These are phyloP conservation scores for Parazoanthus swiftii DNA, from an alignment of 92 coral and sea anemone genomes.

Conservation along the genomic window DNA sequence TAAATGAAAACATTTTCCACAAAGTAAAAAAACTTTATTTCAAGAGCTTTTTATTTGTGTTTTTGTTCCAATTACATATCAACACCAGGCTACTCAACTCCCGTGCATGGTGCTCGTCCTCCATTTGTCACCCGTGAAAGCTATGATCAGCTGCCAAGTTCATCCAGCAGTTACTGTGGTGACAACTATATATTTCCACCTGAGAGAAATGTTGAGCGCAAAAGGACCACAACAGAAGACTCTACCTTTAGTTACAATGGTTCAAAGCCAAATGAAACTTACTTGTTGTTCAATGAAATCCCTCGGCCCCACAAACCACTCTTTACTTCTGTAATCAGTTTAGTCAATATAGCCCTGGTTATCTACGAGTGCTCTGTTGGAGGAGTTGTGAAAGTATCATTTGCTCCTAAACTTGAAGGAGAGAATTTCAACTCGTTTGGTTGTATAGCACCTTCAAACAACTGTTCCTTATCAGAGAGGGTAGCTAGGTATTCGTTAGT, in stretches of 20 bases:
- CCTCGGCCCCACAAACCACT: conserved; percentile 54
- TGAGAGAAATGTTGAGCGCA: conserved; percentile 32
- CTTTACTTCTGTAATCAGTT: conserved; percentile 58
- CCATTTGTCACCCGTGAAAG: conserved; percentile 43
- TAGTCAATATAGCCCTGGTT: conserved; percentile 54
- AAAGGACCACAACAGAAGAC: conserved; percentile 42
- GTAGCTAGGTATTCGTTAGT: conserved; percentile 47
- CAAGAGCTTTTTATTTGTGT: too few species aligned
- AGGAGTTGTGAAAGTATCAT: conserved; percentile 58
- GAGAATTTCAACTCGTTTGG: conserved; percentile 55
- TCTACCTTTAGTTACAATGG: conserved; percentile 13
- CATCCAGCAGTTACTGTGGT: conserved; percentile 64
- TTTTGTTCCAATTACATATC: neutral
- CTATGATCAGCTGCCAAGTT: conserved; percentile 63
- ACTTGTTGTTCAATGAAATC: conserved; percentile 22
- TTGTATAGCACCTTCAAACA: conserved; percentile 31
- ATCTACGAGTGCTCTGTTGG: conserved; percentile 61
- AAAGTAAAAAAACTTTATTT: too few species aligned
- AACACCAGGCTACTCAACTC: conserved; percentile 13
- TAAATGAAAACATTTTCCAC: too few species aligned
- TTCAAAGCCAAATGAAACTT: neutral
- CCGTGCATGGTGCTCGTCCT: neutral
- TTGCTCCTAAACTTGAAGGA: conserved; percentile 31
- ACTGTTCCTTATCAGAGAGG: conserved; percentile 3
- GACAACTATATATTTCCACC: conserved; percentile 62